phyloP scores from a whole-genome alignment of 1,140 invertebrate genomes.

The Subanguina moxae region DNA sequence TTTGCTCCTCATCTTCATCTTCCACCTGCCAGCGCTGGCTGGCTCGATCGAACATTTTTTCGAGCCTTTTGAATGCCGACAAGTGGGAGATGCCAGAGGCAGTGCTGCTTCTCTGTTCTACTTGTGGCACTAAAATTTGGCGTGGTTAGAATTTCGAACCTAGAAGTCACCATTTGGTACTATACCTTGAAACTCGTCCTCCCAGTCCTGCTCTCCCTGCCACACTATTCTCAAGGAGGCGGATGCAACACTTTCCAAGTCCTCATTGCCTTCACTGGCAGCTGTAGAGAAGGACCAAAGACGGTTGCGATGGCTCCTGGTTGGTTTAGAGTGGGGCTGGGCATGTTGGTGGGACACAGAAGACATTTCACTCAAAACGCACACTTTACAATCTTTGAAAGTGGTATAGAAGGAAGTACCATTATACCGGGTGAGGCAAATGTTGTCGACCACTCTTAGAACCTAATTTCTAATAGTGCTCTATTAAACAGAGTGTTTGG shows the following conservation, averaged over 20 bases:
- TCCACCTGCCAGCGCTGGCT: not conserved
- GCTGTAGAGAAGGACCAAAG: not conserved
- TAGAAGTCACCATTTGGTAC: no score
- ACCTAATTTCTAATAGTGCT: no score
- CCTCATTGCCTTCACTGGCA: not conserved
- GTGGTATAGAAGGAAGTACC: no score
- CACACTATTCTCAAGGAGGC: slow-evolving; percentile 12
- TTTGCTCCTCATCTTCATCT: not conserved
- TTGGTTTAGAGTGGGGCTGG: not conserved
- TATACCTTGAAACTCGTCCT: slow-evolving; percentile 26
- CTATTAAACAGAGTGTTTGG: no score
- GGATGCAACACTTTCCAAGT: not conserved
- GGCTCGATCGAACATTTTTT: slow-evolving; percentile 18
- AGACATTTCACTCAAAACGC: not conserved
- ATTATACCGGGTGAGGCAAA: no score
- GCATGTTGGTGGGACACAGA: slow-evolving; percentile 9
- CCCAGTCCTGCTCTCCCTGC: slow-evolving; percentile 23
- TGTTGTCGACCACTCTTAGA: no score
- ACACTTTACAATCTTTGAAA: not conserved
- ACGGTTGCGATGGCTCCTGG: slow-evolving; percentile 4
- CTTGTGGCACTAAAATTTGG: no score
- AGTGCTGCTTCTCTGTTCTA: not conserved
- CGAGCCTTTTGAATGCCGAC: slow-evolving; percentile 35
- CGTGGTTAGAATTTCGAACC: no score
- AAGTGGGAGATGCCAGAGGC: slow-evolving; percentile 24